Base-by-base conservation (phyloP, 2,113 vertebrate species). In the Calonectris borealis region DNA sequence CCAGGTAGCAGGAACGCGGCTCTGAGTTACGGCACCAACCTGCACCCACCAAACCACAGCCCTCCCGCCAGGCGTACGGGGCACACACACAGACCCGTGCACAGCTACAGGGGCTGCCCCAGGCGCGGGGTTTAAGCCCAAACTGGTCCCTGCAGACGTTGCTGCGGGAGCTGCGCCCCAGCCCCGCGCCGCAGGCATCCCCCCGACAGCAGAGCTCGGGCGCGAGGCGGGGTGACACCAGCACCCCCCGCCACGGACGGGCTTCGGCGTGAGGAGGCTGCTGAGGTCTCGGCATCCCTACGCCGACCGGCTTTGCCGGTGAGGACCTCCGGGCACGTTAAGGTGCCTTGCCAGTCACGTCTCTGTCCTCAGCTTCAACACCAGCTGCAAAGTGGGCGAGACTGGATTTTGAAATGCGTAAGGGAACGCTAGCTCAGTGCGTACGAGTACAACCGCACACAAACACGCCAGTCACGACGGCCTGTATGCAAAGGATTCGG, bases 391-490 rank as follows among this genome's bases (percentile, higher is more conserved):
- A 48, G 10, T 0, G 12, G 21, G 36, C 3, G 4, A 40, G 27
- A 18, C 11, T 18, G 38, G 36, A 6, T 15, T 42, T 38, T 36
- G 24, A 4, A 19, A 27, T 0, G 6, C 11, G 0, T 3, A 5
- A 20, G 3, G 4, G 18, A 11, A 34, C 3, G 16, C n/a, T 7
- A 25, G 72, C 46, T 40, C 79, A 6, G 10, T 0, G 6, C 27
- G 7, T 2, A 9, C 4, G 1, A 2, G 61, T 10, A 18, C 24
- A 2, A 15, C 13, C 0, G 3, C 48, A 20, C 6, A 4, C 17
- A 12, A 5, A 40, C 18, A 9, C 3, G 7, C 17, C 20, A 11
- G 31, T 3, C 11, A 7, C 55, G 2, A 18, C 11, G 3, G 54
- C 36, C 36, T 7, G 34, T 5, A 11, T 13, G 62, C 40, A 7